Base-by-base conservation (phyloP, 2,888 invertebrate genomes). In the Parnassius apollo region DNA sequence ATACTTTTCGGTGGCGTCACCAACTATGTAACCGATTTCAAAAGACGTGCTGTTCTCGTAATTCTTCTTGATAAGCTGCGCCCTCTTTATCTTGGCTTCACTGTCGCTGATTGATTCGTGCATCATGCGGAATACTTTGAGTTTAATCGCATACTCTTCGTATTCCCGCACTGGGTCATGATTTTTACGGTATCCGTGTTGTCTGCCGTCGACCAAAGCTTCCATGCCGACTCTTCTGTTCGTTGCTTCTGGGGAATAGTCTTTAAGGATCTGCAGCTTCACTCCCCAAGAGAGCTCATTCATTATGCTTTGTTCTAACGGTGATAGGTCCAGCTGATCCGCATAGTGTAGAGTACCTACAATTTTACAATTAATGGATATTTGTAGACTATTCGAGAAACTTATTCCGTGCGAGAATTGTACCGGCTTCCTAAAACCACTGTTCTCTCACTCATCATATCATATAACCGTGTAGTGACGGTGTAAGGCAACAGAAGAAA, bases 111-210 rank as follows among this genome's bases (percentile, higher is more conserved):
- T 80, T 0, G 83, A 82, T 51, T 89, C 88, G 35, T 88, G 86
- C 88, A 89, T 89, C 0, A 89, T 72, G 0, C 86, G 66, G 62
- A 87, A 88, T 0, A 88, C 62, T 46, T 88, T 88, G 0, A 88
- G 59, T 48, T 86, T 77, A 82, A 88, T 88, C 2, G 72, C 78
- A 0, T 88, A 87, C 8, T 49, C 59, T 42, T 13, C 57, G 9
- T n/a, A 10, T 7, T 53, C 51, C 9, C 18, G 22, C 10, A 2
- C 10, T 58, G 52, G 42, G 54, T 46, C 13, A 22, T n/a, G 10
- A 35, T 35, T 35, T 35, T 7, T 35, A 25, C 25, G 25, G n/a
- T 45, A 35, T 48, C 44, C 53, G 42, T 56, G 7, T 52, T 61
- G 2, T 49, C 53, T 13, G 49, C 57, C 51, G 44, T 62, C 45